Evolutionary conservation across 2,888 invertebrate genomes (phyloP), one percentile per base, ranked within the genome.

Genomic region (Cataglyphis altisquamis): DNA sequence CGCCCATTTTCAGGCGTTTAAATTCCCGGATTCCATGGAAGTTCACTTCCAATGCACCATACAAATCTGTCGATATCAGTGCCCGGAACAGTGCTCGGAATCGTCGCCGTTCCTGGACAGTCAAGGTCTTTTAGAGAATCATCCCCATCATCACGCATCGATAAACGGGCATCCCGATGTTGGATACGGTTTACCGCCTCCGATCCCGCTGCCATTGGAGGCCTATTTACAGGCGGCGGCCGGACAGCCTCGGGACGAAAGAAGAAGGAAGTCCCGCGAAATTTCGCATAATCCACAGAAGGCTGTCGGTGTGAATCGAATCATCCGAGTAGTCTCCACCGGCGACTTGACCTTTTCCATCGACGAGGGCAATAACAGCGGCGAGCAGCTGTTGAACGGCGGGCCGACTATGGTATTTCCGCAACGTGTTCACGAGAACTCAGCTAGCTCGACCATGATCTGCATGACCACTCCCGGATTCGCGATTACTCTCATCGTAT

Each of bases 401-500:
- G 95, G 95, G 87, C 96, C 96, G 5, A 95, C 98, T 0, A 96
- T 97, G 96, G 96, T 97, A 0, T 97, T 97, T 92, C 97, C 98
- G 3, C 96, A 97, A 3, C 95, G 96, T 5, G 52, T 52, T 21
- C 96, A 96, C 48, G 90, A 90, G 62, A 87, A 83, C 48, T 18
- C 84, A 9, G 39, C 82, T 2, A 81, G 63, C 60, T 89, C 90
- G 41, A 91, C 93, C 41, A 97, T 98, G 86, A 98, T 98, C 88
- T 98, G 98, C 95, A 98, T 98, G 98, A 98, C 98, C 0, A 98
- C 98, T 5, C 97, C 98, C n/a, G 98, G 98, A 15, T 98, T 98
- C 93, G 97, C 98, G 57, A 97, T 98, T 48, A 98, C 98, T 41
- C 95, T 98, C 41, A 96, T 98, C 73, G 96, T 98, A 67, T 96